Evolutionary conservation across 1,140 invertebrate species (phyloP).

Genomic region (Leptoteleia sp.): DNA sequence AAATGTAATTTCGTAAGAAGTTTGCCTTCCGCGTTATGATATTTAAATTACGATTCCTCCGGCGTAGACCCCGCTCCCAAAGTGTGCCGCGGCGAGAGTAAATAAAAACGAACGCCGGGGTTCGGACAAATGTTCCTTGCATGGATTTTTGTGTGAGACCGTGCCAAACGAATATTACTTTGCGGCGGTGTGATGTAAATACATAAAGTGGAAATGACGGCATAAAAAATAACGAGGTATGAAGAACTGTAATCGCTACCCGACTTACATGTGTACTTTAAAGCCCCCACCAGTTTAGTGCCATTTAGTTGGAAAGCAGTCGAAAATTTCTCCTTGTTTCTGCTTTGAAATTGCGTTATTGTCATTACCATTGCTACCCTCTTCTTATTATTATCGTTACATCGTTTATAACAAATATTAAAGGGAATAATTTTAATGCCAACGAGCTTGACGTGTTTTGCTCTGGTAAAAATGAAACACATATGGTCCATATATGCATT

Average conservation of each 20-base stretch:
- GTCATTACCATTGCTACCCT: too few relatives aligned
- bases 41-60: too few relatives aligned
- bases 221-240: slow-evolving; percentile 34
- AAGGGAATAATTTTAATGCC: too few relatives aligned
- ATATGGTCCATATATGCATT: too few relatives aligned
- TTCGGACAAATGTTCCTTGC: slow-evolving; percentile 22
- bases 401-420: too few relatives aligned
- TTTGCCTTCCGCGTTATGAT: not conserved
- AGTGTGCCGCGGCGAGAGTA: slow-evolving; percentile 2
- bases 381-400: too few relatives aligned
- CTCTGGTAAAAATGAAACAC: too few relatives aligned
- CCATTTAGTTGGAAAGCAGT: slow-evolving; percentile 5
- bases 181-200: slow-evolving; percentile 37
- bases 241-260: slow-evolving; percentile 19
- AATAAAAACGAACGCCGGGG: slow-evolving; percentile 10
- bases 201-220: slow-evolving; percentile 28
- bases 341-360: too few relatives aligned
- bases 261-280: slow-evolving; percentile 29
- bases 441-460: too few relatives aligned
- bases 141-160: slow-evolving; percentile 14
- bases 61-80: slow-evolving; percentile 1
- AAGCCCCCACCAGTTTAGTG: slow-evolving; percentile 1
- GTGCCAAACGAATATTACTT: slow-evolving; percentile 42
- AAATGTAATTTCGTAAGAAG: slow-evolving; percentile 9
- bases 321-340: too few relatives aligned